phyloP scores from a whole-genome alignment of 2,888 invertebrate species.

The Actias luna region DNA sequence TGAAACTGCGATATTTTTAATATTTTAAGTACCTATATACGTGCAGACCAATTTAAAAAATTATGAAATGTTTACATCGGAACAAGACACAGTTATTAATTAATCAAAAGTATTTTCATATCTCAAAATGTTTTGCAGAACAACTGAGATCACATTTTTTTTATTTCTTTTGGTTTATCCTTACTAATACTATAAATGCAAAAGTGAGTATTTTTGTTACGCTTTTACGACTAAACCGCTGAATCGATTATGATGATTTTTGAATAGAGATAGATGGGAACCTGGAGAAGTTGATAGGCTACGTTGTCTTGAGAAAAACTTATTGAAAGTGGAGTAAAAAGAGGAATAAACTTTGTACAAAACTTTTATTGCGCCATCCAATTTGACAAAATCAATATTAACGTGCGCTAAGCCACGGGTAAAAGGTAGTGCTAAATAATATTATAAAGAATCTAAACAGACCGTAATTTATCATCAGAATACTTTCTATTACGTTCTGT shows the following conservation, averaged over 20 bases:
- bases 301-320: no score
- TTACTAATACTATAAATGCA: neutral
- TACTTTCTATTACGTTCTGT: constrained; percentile 10
- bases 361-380: no score
- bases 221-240: no score
- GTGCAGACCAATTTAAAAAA: neutral
- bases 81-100: neutral
- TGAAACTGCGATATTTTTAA: neutral
- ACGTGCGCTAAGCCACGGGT: no score
- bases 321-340: no score
- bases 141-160: neutral
- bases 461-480: neutral
- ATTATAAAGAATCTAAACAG: neutral
- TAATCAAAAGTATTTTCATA: neutral
- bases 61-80: neutral
- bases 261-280: no score
- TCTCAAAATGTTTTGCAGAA: neutral
- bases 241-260: no score
- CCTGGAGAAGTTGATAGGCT: no score
- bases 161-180: neutral
- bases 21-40: neutral
- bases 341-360: no score
- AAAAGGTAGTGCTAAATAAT: neutral
- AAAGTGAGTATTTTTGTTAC: no score
- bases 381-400: no score